Conservation (phyloP, 2,888 invertebrate species). For the Trichopoda pennipes region DNA sequence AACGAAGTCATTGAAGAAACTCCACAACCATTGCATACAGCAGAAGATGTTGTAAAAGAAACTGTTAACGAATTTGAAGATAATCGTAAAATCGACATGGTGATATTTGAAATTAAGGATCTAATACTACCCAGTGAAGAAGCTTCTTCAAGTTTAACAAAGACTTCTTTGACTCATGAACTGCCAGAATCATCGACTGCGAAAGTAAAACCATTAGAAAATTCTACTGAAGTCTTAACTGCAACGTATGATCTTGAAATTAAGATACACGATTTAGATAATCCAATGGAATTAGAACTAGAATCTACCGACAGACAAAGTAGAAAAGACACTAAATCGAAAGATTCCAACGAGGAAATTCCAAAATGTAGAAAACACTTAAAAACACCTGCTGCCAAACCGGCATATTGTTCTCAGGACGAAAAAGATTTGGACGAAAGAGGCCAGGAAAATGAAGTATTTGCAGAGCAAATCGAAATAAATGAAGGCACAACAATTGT, state of each 20-base stretch:
- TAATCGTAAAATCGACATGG: no score
- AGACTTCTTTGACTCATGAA: neutral
- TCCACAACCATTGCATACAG: no score
- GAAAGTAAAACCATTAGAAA: neutral
- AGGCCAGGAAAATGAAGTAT: neutral
- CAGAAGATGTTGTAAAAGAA: no score
- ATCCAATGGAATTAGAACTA: conserved; percentile 4
- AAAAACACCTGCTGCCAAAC: neutral
- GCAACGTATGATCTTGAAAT: conserved; percentile 41
- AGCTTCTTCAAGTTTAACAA: neutral
- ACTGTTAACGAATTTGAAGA: no score
- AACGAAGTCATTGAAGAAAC: no score
- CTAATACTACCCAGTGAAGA: no score
- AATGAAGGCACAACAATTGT: neutral
- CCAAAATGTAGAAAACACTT: neutral
- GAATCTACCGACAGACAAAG: neutral
- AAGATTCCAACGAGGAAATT: neutral
- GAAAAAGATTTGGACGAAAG: neutral
- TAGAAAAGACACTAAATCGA: neutral
- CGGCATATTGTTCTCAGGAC: neutral
- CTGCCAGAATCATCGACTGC: neutral
- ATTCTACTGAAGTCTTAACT: neutral
- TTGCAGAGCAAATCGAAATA: neutral
- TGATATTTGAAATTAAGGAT: no score
- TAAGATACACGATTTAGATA: conserved; percentile 42